Conservation (phyloP, 2,113 vertebrate genomes). For the Okapia johnstoni region DNA sequence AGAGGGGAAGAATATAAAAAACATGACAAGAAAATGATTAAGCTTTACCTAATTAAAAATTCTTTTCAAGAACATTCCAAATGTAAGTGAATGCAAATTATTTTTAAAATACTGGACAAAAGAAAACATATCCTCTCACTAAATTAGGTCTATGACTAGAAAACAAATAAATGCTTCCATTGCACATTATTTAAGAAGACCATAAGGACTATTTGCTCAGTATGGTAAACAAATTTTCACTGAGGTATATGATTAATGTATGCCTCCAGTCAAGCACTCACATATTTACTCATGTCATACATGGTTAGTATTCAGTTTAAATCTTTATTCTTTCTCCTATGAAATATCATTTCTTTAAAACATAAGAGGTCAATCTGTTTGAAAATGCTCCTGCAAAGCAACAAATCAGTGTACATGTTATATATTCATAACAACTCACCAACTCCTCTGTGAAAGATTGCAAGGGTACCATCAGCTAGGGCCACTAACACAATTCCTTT, state of each 20-base stretch:
- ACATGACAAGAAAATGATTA: not conserved
- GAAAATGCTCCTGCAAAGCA: constrained; percentile 4
- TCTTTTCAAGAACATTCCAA: not conserved
- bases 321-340: not conserved
- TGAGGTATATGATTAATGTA: not conserved
- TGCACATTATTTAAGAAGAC: not conserved
- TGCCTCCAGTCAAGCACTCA: not conserved
- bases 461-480: constrained; percentile 94
- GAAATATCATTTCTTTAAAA: constrained; percentile 32
- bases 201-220: not conserved
- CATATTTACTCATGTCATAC: not conserved
- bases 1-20: not conserved
- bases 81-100: not conserved
- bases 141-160: not conserved
- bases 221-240: not conserved
- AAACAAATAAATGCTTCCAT: not conserved
- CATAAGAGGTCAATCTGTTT: not conserved
- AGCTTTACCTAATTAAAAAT: not conserved
- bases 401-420: not conserved
- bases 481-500: constrained; percentile 97
- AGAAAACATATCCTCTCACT: not conserved
- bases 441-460: constrained; percentile 95
- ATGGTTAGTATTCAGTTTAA: not conserved
- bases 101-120: constrained; percentile 7
- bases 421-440: constrained; percentile 77